Evolutionary conservation across 2,888 invertebrate species (phyloP).

Genomic region (Scaptomyza parva): DNA sequence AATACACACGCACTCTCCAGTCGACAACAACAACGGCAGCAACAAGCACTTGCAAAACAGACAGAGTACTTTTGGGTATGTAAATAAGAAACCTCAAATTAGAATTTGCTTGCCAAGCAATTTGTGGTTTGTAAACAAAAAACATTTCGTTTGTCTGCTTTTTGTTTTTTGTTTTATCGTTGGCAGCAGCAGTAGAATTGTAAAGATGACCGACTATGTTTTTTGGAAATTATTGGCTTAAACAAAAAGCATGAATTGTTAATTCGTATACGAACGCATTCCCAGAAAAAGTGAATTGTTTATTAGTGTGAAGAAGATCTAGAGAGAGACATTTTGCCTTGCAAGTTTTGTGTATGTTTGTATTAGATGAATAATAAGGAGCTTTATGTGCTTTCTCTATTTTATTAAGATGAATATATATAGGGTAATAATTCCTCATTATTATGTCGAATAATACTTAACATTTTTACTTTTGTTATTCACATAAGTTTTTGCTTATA

Average conservation of each 20-base stretch:
- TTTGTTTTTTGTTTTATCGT: constrained; percentile 20
- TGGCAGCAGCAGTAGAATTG: constrained; percentile 4
- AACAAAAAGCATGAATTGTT: too few species aligned
- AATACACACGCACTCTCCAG: constrained; percentile 14
- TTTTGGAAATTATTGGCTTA: too few species aligned
- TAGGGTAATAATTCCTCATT: too few species aligned
- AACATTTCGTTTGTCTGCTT: constrained; percentile 29
- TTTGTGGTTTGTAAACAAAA: constrained; percentile 66
- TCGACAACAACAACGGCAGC: background rate
- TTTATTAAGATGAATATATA: too few species aligned
- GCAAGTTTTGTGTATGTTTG: too few species aligned
- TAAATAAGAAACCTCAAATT: constrained; percentile 36
- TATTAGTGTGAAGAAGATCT: too few species aligned
- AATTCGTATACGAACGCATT: too few species aligned
- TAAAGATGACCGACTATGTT: constrained; percentile 21
- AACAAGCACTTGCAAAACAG: constrained; percentile 5
- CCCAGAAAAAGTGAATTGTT: too few species aligned
- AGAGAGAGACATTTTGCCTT: too few species aligned
- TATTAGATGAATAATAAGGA: too few species aligned
- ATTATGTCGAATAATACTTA: background rate
- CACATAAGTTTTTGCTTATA: constrained; percentile 10
- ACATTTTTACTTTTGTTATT: background rate
- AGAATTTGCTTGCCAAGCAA: constrained; percentile 51
- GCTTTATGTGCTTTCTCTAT: too few species aligned
- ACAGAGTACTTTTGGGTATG: constrained; percentile 16